phyloP scores from a whole-genome alignment of 2,888 invertebrate species.

The Auanema freiburgensis region DNA sequence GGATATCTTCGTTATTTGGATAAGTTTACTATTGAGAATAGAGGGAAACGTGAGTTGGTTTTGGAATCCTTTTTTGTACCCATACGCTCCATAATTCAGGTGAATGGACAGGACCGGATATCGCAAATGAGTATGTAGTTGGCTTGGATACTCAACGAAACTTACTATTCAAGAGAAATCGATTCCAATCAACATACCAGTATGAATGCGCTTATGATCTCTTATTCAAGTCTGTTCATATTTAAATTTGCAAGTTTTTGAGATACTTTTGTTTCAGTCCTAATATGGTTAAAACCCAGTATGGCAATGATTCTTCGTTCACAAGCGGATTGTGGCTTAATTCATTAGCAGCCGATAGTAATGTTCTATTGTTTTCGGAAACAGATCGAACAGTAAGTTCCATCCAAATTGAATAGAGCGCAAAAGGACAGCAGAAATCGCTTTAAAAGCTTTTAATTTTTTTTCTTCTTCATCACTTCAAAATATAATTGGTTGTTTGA shows the following conservation, averaged over 20 bases:
- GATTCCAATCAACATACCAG: slow-evolving; percentile 28
- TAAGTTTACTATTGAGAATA: slow-evolving; percentile 35
- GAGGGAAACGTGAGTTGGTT: slow-evolving; percentile 32
- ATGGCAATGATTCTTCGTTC: slow-evolving; percentile 19
- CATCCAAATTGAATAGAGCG: neutral
- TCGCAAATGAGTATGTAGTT: slow-evolving; percentile 42
- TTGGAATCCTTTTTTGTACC: slow-evolving; percentile 2
- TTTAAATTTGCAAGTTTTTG: neutral
- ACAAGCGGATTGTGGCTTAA: slow-evolving; percentile 33
- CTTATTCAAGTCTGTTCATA: slow-evolving; percentile 41
- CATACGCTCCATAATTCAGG: slow-evolving; percentile 10
- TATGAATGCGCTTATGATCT: slow-evolving; percentile 48
- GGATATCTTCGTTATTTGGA: slow-evolving; percentile 44
- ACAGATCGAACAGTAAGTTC: slow-evolving; percentile 35
- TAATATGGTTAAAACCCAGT: slow-evolving; percentile 21
- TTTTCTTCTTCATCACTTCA: too few species aligned
- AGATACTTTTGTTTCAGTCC: slow-evolving; percentile 12
- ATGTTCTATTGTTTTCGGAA: slow-evolving; percentile 43
- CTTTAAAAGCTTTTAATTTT: too few species aligned
- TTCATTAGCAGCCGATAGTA: slow-evolving; percentile 38
- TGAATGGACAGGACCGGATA: slow-evolving; percentile 17
- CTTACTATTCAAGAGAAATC: slow-evolving; percentile 32
- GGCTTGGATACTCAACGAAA: slow-evolving; percentile 42
- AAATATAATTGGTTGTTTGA: too few species aligned
- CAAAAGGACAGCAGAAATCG: neutral